Evolutionary conservation across 92 coral and sea anemone species (phyloP).

Genomic region (Montipora capitata): DNA sequence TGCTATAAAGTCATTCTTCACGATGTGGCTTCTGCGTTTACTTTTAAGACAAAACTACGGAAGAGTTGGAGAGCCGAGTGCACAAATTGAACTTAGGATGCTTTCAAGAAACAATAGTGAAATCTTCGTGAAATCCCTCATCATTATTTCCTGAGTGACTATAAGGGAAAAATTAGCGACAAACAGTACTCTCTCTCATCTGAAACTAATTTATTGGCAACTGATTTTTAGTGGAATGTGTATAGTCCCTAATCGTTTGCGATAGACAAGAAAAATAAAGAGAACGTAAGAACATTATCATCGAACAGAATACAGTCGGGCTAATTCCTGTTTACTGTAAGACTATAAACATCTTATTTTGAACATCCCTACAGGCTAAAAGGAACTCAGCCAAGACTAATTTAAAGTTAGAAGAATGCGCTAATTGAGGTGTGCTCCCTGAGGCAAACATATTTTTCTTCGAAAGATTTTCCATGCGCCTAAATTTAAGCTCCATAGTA

Average conservation of each 20-base stretch:
- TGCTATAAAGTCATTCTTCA: too few relatives aligned
- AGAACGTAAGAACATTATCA: slow-evolving; percentile 19
- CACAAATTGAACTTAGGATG: too few relatives aligned
- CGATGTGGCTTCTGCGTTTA: too few relatives aligned
- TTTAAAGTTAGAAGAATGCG: slow-evolving; percentile 9
- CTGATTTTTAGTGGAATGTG: background rate
- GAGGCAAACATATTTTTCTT: background rate
- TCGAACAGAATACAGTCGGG: slow-evolving; percentile 15
- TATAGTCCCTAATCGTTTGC: background rate
- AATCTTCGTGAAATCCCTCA: too few relatives aligned
- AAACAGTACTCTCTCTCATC: background rate
- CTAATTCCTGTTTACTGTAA: slow-evolving; percentile 22
- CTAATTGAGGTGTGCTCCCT: slow-evolving; percentile 3
- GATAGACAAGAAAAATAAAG: background rate
- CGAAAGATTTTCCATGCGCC: background rate
- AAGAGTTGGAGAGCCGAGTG: too few relatives aligned
- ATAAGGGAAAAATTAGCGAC: background rate
- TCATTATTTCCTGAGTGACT: background rate
- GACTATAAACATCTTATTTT: slow-evolving; percentile 45
- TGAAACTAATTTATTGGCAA: slow-evolving; percentile 2
- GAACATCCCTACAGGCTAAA: background rate
- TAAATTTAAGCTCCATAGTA: slow-evolving; percentile 6
- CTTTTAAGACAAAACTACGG: too few relatives aligned
- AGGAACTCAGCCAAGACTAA: slow-evolving; percentile 14
- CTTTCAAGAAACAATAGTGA: too few relatives aligned